Percentiles rank a stretch among this genome's conserved stretches.
Evolutionary conservation across 2,888 invertebrate genomes (phyloP).

Genomic region (Hylaea fasciaria): DNA sequence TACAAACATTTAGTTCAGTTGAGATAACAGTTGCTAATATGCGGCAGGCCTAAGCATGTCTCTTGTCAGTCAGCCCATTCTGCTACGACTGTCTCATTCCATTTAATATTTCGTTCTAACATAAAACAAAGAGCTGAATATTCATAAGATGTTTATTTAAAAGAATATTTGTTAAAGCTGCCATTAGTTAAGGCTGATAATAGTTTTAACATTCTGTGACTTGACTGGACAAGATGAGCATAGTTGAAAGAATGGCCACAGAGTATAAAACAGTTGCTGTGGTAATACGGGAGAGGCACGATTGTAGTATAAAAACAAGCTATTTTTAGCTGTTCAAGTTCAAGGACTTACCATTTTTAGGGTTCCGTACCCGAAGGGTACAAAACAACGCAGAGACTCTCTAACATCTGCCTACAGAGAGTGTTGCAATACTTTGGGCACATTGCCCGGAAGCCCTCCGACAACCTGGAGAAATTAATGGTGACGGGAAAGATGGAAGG

Average conservation of each 20-base stretch:
- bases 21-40: neutral
- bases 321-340: too few relatives aligned
- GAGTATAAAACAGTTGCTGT: neutral
- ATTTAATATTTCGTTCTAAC: slow-evolving; percentile 27
- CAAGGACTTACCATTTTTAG: too few relatives aligned
- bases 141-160: slow-evolving; percentile 40
- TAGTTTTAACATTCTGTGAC: slow-evolving; percentile 25
- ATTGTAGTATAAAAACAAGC: too few relatives aligned
- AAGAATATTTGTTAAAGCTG: slow-evolving; percentile 29
- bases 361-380: too few relatives aligned
- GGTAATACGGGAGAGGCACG: neutral
- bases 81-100: slow-evolving; percentile 20
- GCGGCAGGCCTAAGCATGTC: neutral
- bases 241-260: neutral
- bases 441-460: too few relatives aligned
- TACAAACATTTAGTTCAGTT: too few relatives aligned
- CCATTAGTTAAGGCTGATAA: slow-evolving; percentile 31
- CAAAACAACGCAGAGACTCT: too few relatives aligned
- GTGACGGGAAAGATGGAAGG: too few relatives aligned
- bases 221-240: slow-evolving; percentile 17
- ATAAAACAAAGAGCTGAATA: slow-evolving; percentile 25
- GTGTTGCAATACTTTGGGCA: too few relatives aligned
- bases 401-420: too few relatives aligned
- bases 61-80: slow-evolving; percentile 19
- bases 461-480: too few relatives aligned